Conservation (phyloP, 2,888 invertebrate genomes). For the Leptinotarsa rubiginosa region DNA sequence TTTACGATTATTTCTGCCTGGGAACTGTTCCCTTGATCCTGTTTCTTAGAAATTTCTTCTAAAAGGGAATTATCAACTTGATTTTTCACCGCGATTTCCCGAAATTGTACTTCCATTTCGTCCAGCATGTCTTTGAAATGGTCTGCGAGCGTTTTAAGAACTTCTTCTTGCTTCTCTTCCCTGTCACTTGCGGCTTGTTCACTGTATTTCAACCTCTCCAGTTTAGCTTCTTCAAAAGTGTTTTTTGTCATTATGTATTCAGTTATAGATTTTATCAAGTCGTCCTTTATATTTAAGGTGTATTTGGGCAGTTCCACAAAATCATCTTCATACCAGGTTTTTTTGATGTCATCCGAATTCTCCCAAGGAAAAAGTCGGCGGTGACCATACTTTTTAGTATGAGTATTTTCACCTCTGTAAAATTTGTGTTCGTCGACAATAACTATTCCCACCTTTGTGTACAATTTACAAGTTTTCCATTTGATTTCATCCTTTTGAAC, state of each 20-base stretch:
- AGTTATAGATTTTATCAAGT: slow-evolving; percentile 23
- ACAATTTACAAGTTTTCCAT: slow-evolving; percentile 41
- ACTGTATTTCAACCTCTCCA: slow-evolving; percentile 31
- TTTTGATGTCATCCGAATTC: slow-evolving; percentile 31
- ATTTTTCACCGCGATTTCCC: slow-evolving; percentile 10
- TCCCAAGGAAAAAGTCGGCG: slow-evolving; percentile 43
- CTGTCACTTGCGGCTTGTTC: slow-evolving; percentile 30
- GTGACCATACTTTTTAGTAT: slow-evolving; percentile 40
- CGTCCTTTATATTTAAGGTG: slow-evolving; percentile 25
- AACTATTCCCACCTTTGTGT: slow-evolving; percentile 38
- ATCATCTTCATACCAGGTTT: slow-evolving; percentile 33
- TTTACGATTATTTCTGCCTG: slow-evolving; percentile 28
- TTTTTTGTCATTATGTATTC: slow-evolving; percentile 36
- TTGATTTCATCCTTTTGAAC: slow-evolving; percentile 17
- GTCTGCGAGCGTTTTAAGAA: slow-evolving; percentile 24
- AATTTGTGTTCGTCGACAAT: slow-evolving; percentile 30
- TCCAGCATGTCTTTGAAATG: slow-evolving; percentile 32
- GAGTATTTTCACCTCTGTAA: slow-evolving; percentile 34
- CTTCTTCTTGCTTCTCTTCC: slow-evolving; percentile 32
- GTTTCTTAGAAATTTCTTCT: slow-evolving; percentile 26
- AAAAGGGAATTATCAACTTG: slow-evolving; percentile 24
- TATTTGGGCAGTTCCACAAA: slow-evolving; percentile 19
- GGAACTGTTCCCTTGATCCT: slow-evolving; percentile 25
- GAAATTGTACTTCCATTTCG: slow-evolving; percentile 27
- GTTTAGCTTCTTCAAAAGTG: slow-evolving; percentile 29